Evolutionary conservation across 2,797 vertebrate genomes (phyloP).

Genomic region (Margarornis squamiger): DNA sequence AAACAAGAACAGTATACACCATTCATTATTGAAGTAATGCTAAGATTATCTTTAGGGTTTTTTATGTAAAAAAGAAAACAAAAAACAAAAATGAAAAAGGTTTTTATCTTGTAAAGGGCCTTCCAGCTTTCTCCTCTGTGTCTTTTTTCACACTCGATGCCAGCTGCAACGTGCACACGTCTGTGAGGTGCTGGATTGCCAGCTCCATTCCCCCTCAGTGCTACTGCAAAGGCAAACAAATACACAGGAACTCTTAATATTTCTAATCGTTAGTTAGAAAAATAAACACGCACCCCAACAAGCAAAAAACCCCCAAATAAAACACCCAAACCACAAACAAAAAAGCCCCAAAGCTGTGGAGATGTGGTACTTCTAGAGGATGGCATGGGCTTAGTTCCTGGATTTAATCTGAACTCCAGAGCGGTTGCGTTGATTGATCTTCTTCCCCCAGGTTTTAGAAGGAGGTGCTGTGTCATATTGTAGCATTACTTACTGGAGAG

Average conservation of each 20-base stretch:
- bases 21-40: neutral
- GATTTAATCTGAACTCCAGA: neutral
- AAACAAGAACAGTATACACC: neutral
- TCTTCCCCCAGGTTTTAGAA: neutral
- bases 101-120: neutral
- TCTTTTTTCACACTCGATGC: neutral
- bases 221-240: neutral
- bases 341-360: neutral
- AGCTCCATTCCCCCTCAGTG: neutral
- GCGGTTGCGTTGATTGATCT: neutral
- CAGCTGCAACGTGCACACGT: neutral
- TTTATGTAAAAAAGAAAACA: neutral
- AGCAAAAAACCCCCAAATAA: neutral
- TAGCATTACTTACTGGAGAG: neutral
- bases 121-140: neutral
- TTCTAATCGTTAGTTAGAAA: neutral
- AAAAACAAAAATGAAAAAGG: neutral
- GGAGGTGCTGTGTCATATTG: neutral
- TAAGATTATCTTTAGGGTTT: neutral
- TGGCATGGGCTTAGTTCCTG: neutral
- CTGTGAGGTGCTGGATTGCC: neutral
- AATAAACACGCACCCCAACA: neutral
- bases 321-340: neutral
- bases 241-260: neutral
- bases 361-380: neutral